Evolutionary conservation across 2,888 invertebrate genomes (phyloP).

Genomic region (Coelogynopora nodosa): DNA sequence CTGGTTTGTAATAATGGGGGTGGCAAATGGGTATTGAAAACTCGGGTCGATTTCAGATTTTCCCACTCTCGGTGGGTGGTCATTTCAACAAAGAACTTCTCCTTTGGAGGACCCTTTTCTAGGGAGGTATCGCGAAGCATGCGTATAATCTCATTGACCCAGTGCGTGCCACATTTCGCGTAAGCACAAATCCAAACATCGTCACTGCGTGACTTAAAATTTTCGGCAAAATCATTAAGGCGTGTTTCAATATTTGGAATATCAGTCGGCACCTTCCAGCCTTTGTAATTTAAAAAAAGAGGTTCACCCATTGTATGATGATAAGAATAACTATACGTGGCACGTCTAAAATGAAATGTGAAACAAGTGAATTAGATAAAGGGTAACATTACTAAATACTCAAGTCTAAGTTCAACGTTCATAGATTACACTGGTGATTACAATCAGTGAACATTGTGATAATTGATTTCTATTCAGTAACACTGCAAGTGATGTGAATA

Average conservation of each 20-base stretch:
- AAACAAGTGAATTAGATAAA: too few species aligned
- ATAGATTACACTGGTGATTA: too few species aligned
- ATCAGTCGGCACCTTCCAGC: neutral
- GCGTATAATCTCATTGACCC: neutral
- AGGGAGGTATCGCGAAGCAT: neutral
- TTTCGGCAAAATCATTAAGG: neutral
- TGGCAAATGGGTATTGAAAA: neutral
- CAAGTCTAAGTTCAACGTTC: too few species aligned
- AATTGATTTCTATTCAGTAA: too few species aligned
- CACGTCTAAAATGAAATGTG: too few species aligned
- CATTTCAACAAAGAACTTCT: neutral
- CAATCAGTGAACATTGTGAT: too few species aligned
- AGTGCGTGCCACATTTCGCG: neutral
- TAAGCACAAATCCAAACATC: neutral
- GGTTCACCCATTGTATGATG: too few species aligned
- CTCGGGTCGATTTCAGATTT: neutral
- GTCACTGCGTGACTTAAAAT: neutral
- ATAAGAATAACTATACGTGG: too few species aligned
- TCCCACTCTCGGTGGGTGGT: conserved; percentile 4
- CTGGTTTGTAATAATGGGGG: neutral
- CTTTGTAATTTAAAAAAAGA: neutral
- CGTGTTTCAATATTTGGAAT: neutral
- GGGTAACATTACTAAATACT: too few species aligned
- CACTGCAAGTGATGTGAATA: too few species aligned
- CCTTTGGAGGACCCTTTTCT: neutral